These are phyloP conservation scores for Gibbula magus DNA, from an alignment of 2,888 invertebrate genomes.

Conservation along the genomic window DNA sequence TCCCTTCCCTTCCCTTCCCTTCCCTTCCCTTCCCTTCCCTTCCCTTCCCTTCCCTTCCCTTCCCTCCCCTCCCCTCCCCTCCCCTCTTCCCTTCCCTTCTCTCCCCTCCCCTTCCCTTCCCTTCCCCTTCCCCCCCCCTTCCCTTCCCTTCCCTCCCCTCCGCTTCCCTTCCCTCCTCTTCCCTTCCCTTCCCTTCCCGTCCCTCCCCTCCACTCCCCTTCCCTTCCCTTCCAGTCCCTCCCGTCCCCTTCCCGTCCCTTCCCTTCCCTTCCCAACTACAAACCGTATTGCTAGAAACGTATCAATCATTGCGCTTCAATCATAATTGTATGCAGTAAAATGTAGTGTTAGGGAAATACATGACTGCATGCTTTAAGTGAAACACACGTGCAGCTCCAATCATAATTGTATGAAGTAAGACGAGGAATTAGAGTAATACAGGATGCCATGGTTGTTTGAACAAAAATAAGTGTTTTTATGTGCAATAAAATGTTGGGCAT, in stretches of 20 bases:
- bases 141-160: constrained; percentile 22
- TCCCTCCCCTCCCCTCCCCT: background rate
- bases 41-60: constrained; percentile 9
- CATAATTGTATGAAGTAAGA: too few species aligned
- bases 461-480: too few species aligned
- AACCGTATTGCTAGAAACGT: too few species aligned
- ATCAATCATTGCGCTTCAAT: too few species aligned
- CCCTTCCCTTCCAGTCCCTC: constrained; percentile 12
- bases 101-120: background rate
- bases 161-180: constrained; percentile 5
- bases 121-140: background rate
- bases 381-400: too few species aligned
- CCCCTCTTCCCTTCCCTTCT: background rate
- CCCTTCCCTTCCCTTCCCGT: constrained; percentile 10
- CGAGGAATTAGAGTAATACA: too few species aligned
- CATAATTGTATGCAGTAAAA: too few species aligned
- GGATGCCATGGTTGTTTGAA: too few species aligned
- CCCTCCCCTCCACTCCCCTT: constrained; percentile 14
- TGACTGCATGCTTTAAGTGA: too few species aligned
- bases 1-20: background rate
- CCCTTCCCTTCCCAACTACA: too few species aligned
- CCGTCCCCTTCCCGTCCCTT: constrained; percentile 21
- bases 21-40: background rate
- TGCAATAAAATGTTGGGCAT: too few species aligned
- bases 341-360: too few species aligned